These are phyloP conservation scores for Gonioctena quinquepunctata DNA, from an alignment of 1,140 invertebrate species.

Conservation along the genomic window DNA sequence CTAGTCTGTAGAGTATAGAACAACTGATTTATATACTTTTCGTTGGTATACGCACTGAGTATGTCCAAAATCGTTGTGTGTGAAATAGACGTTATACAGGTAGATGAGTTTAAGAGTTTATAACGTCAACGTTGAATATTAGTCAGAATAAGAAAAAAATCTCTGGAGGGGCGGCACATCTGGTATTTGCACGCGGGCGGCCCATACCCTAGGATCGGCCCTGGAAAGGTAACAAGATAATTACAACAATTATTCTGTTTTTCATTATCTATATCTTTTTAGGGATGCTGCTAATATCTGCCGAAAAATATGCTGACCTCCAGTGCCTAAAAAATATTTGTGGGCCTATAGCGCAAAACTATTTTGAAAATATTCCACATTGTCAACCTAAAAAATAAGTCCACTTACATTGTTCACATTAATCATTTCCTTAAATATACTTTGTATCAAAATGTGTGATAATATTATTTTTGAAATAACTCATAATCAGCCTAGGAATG, in stretches of 20 bases:
- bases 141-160: too few relatives aligned
- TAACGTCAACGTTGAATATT: too few relatives aligned
- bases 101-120: too few relatives aligned
- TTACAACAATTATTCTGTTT: not conserved
- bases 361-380: not conserved
- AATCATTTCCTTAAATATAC: not conserved
- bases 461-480: not conserved
- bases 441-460: not conserved
- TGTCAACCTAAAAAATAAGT: not conserved
- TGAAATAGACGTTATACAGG: too few relatives aligned
- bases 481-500: not conserved
- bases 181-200: too few relatives aligned
- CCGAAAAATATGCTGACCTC: not conserved
- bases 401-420: not conserved
- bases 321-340: not conserved
- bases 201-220: too few relatives aligned
- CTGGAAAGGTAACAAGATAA: not conserved
- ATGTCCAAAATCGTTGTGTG: too few relatives aligned
- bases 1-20: too few relatives aligned
- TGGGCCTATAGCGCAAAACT: too few relatives aligned
- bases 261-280: not conserved
- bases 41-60: too few relatives aligned
- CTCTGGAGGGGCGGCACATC: too few relatives aligned
- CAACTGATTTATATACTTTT: too few relatives aligned
- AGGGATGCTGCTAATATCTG: not conserved